These are phyloP conservation scores for Colinus virginianus DNA, from an alignment of 2,113 vertebrate species.

Conservation along the genomic window DNA sequence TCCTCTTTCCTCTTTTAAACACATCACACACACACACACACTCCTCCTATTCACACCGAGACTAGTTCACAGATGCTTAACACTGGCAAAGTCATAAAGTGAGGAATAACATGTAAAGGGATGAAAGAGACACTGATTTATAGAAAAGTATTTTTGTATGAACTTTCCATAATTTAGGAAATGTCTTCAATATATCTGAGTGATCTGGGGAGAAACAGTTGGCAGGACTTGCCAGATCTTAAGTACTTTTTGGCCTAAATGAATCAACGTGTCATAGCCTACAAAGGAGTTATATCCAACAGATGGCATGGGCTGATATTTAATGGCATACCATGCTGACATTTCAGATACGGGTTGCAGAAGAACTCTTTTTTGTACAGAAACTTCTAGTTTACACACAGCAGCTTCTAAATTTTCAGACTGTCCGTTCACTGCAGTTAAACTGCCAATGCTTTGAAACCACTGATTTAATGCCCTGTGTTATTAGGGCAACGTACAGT, in stretches of 20 bases:
- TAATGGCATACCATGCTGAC: background rate
- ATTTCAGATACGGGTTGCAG: background rate
- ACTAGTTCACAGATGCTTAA: background rate
- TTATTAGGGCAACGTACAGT: background rate
- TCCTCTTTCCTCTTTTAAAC: background rate
- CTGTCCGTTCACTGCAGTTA: background rate
- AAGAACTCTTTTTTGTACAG: background rate
- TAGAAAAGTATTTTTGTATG: background rate
- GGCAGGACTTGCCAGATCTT: background rate
- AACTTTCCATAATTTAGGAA: background rate
- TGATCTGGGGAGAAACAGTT: background rate
- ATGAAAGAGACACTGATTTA: background rate
- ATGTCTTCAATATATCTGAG: background rate
- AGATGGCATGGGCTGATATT: fast-evolving
- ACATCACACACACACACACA: background rate
- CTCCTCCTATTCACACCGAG: background rate
- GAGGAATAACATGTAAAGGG: background rate
- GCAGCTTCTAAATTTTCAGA: background rate
- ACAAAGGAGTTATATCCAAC: background rate
- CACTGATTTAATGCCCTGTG: background rate
- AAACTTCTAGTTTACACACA: background rate
- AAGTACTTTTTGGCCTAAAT: conserved; percentile 41
- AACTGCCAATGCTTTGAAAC: background rate
- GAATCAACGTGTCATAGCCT: background rate
- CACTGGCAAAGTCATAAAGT: background rate